These are phyloP conservation scores for Philaethria dido DNA, from an alignment of 2,888 invertebrate species.

Conservation along the genomic window DNA sequence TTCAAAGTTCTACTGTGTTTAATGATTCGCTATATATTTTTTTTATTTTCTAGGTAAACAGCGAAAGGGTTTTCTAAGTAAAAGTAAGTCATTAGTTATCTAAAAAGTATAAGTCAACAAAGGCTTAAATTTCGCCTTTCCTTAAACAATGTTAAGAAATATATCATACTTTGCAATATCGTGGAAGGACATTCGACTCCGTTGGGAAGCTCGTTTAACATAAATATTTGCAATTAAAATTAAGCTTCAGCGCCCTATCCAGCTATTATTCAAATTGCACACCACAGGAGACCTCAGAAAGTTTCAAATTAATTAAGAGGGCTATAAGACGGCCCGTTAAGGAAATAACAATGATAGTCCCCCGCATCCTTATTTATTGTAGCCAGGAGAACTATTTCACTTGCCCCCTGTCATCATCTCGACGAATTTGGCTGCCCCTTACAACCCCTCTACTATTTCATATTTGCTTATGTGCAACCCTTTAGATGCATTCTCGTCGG, in stretches of 20 bases:
- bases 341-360: conserved; percentile 79
- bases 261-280: conserved; percentile 82
- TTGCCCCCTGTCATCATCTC: conserved; percentile 67
- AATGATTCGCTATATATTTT: not conserved
- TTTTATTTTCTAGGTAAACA: conserved; percentile 14
- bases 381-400: conserved; percentile 68
- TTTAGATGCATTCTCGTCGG: conserved; percentile 39
- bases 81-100: conserved; percentile 25
- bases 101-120: conserved; percentile 27
- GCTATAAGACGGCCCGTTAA: conserved; percentile 82
- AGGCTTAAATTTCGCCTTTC: conserved; percentile 29
- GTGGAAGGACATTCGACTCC: conserved; percentile 44
- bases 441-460: conserved; percentile 41
- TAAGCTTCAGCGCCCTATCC: conserved; percentile 77
- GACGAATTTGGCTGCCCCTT: conserved; percentile 54
- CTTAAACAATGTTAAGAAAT: conserved; percentile 59
- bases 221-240: conserved; percentile 85
- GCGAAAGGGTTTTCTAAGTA: conserved; percentile 7
- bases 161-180: conserved; percentile 76
- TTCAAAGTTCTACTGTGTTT: no score
- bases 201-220: conserved; percentile 72
- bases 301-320: conserved; percentile 84
- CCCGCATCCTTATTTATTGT: conserved; percentile 74
- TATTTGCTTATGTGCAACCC: conserved; percentile 39
- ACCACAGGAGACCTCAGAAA: conserved; percentile 82